Evolutionary conservation across 2,888 invertebrate genomes (phyloP).

Genomic region (Dasypogon diadema): DNA sequence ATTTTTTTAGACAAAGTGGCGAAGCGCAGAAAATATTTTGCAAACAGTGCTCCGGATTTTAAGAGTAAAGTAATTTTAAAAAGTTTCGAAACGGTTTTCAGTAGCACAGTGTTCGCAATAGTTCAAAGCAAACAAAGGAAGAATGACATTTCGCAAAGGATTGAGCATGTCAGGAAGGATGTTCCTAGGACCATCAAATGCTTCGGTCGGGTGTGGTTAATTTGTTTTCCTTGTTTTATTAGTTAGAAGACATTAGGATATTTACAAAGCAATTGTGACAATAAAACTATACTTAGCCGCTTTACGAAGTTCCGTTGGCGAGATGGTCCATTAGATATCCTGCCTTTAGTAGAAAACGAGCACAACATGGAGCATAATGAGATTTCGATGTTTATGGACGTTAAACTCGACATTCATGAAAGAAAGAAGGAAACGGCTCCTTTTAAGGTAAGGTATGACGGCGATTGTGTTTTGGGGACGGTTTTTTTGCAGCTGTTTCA

Average conservation of each 20-base stretch:
- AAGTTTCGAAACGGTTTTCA: not conserved
- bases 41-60: not conserved
- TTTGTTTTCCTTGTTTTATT: not conserved
- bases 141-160: constrained; percentile 24
- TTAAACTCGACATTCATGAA: constrained; percentile 67
- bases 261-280: not conserved
- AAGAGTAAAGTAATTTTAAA: not conserved
- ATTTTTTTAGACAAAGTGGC: not conserved
- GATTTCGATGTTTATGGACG: constrained; percentile 67
- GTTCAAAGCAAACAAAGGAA: not conserved
- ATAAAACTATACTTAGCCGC: not conserved
- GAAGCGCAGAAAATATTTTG: not conserved
- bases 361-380: constrained; percentile 66
- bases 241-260: not conserved
- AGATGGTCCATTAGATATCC: too few species aligned
- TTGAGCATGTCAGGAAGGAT: constrained; percentile 49
- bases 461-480: too few species aligned
- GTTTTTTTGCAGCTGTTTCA: too few species aligned
- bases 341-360: too few species aligned
- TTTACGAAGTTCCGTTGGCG: not conserved
- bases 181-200: not conserved
- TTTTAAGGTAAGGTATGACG: constrained; percentile 62
- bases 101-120: not conserved
- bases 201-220: constrained; percentile 9
- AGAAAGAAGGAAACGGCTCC: constrained; percentile 64